phyloP scores from a whole-genome alignment of 1,140 invertebrate genomes.

The Drosophila hydei region DNA sequence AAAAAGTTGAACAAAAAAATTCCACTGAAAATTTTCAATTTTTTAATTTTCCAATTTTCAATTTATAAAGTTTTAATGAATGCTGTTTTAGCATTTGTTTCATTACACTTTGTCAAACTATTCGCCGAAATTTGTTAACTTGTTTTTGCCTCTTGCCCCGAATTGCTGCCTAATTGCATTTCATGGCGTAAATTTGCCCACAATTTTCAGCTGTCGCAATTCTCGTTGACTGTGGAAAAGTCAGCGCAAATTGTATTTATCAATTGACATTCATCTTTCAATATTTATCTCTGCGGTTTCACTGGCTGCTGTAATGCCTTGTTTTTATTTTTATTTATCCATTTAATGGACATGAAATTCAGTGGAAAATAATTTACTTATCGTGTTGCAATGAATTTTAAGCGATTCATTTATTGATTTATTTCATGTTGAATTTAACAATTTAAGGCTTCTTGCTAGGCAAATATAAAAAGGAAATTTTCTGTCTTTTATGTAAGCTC shows the following conservation, averaged over 20 bases:
- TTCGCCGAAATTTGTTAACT: conserved; percentile 5
- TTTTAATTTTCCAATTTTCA: neutral
- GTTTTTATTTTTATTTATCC: neutral
- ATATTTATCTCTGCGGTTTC: neutral
- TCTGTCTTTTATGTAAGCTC: too few species aligned
- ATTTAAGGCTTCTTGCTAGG: neutral
- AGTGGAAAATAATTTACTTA: neutral
- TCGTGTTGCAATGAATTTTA: neutral
- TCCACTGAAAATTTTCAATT: too few species aligned
- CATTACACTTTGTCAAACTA: conserved; percentile 28
- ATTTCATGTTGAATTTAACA: neutral
- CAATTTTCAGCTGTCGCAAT: conserved; percentile 9
- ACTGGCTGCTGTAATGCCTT: neutral
- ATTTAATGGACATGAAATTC: conserved; percentile 22
- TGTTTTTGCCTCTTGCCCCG: neutral
- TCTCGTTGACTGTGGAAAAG: neutral
- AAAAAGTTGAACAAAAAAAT: conserved; percentile 2
- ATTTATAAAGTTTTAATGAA: conserved; percentile 28
- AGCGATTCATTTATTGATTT: conserved; percentile 1
- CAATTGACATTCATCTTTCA: conserved; percentile 5
- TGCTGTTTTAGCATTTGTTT: conserved; percentile 20
- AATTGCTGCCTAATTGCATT: conserved; percentile 10
- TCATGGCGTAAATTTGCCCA: conserved; percentile 3
- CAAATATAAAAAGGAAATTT: neutral
- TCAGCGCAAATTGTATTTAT: conserved; percentile 16